Base-by-base conservation (phyloP, 1,140 invertebrate species). In the Monochamus saltuarius region DNA sequence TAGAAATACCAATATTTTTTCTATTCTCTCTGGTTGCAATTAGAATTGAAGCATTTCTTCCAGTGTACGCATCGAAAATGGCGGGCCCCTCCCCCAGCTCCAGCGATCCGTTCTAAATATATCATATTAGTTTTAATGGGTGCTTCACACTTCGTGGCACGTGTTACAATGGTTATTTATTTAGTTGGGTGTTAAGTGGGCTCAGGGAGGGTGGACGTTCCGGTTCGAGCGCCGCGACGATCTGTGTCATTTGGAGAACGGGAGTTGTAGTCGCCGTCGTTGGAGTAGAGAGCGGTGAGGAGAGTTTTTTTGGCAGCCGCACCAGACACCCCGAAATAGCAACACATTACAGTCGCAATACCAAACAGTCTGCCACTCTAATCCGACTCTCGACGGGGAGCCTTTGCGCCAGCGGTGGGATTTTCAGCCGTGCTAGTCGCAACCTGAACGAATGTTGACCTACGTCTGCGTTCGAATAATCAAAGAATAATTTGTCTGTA, bases 311-410 rank as follows among this genome's bases (percentile, higher is more conserved):
- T 73, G 71, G 71, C 71, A 73, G 61, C 69, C 38, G 49, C 66
- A 54, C 69, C 71, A 73, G 71, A 73, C 71, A 66, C 67, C 67
- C 71, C 63, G 61, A 73, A 73, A 73, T 73, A 73, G 71, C 71
- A 64, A 54, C 67, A 66, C 67, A 71, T 69, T 66, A 66, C 59
- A 65, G 69, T 67, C 65, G 71, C 71, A 71, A 71, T 71, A 71
- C 69, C 69, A 71, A 73, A 73, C 71, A 73, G 71, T 73, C 69
- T 71, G 65, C 67, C 63, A 46, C 52, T 46, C 50, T 52, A 49
- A 35, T 62, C 58, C 54, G 47, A 55, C 22, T 29, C 46, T 42
- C 55, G 35, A 45, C 11, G 42, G 55, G 55, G 46, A 17, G 29
- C 38, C 58, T 22, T 49, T 38, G 46, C 42, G 53, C 34, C 53